Conservation (phyloP, 2,113 vertebrate genomes). For the Saguinus imperator region DNA sequence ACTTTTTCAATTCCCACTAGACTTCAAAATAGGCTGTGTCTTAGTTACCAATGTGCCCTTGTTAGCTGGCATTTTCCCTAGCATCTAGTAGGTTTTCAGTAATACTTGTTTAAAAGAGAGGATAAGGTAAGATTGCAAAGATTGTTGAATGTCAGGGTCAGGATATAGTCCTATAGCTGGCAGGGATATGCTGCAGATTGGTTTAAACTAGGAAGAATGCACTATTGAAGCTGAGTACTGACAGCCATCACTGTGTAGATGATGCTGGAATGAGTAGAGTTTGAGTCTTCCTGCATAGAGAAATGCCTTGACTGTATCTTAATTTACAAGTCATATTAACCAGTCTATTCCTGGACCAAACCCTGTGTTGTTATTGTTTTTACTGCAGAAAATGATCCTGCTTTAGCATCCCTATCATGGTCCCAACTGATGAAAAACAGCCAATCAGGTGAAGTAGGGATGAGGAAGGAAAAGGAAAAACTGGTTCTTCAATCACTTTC, state of each 20-base stretch:
- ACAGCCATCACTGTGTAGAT: not conserved
- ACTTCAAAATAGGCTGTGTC: not conserved
- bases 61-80: not conserved
- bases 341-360: not conserved
- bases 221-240: not conserved
- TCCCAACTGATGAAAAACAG: conserved; percentile 26
- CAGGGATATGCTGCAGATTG: not conserved
- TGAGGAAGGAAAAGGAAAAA: conserved; percentile 33
- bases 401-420: not conserved
- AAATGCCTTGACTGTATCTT: not conserved
- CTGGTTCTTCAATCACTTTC: conserved; percentile 70
- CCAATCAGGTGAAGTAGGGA: not conserved
- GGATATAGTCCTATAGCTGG: not conserved
- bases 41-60: not conserved
- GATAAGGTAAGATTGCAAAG: not conserved
- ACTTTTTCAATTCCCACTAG: not conserved
- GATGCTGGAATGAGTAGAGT: not conserved
- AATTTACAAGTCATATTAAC: not conserved
- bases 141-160: not conserved
- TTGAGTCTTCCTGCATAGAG: not conserved
- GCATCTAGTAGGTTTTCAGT: not conserved
- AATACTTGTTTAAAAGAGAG: not conserved
- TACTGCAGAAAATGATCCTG: conserved; percentile 21
- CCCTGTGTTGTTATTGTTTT: not conserved
- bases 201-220: not conserved